Base-by-base conservation (phyloP, 2,888 invertebrate species). In the Teinopalpus imperialis region DNA sequence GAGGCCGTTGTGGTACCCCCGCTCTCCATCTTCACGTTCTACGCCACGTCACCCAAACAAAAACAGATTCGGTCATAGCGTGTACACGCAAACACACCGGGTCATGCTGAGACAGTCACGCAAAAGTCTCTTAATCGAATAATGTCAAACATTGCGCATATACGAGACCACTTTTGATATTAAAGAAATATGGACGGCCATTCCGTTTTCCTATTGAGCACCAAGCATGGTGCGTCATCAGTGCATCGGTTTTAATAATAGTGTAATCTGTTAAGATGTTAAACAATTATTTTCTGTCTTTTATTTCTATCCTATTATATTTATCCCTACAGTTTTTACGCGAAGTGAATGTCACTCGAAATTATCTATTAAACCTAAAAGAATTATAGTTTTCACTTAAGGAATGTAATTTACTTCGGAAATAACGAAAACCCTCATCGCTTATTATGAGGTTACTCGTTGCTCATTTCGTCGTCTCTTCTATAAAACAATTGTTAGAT, bases 11-110 rank as follows among this genome's bases (percentile, higher is more conserved):
- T 68, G 12, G 76, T 54, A 29, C 74, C 68, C 2, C 73, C 77
- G 23, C 73, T 69, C 59, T 88, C 86, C 88, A 88, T 88, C 52
- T 73, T 85, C 73, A 69, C 50, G 51, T 53, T 56, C 63, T 59
- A 54, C 20, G 29, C 51, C 45, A 14, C 34, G 34, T 43, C 40
- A 7, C 57, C 57, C 58, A 59, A 51, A 61, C 55, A 66, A 56
- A 54, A 63, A 54, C 60, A 61, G 63, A 53, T 55, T 43, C 39
- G 9, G 51, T 61, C 66, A 68, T 64, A 63, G 57, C 60, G 42
- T 8, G 36, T 2, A 9, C 18, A 26, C 41, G 18, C 20, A 13
- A 29, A 37, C 3, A 20, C 46, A 41, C 30, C 10, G 26, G 32
- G 32, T 18, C 37, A 32, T 37, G 27, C 13, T 10, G 37, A 18